Evolutionary conservation across 1,140 invertebrate species (phyloP).

Genomic region (Trichogramma pretiosum): DNA sequence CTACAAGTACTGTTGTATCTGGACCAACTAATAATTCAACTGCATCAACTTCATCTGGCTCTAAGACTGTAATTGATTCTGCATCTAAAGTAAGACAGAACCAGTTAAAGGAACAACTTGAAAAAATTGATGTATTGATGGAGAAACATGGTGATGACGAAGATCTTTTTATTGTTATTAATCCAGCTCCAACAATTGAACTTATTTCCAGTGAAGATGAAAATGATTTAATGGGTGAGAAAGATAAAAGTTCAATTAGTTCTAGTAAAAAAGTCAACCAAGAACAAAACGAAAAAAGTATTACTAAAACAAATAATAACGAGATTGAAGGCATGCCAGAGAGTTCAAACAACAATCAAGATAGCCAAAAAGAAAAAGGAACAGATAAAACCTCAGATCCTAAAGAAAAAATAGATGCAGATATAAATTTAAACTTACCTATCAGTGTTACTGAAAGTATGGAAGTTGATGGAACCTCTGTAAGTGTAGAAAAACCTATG

Average conservation of each 20-base stretch:
- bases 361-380: neutral
- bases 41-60: conserved; percentile 1
- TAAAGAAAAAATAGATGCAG: conserved; percentile 12
- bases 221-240: too few relatives aligned
- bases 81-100: conserved; percentile 20
- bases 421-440: conserved; percentile 12
- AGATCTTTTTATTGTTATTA: conserved; percentile 40
- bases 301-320: conserved; percentile 12
- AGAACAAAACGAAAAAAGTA: conserved; percentile 9
- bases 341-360: neutral
- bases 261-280: conserved; percentile 25
- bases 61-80: conserved; percentile 16
- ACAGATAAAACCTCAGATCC: neutral
- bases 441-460: conserved; percentile 7
- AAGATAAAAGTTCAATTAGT: neutral
- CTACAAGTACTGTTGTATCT: conserved; percentile 2
- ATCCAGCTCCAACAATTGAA: conserved; percentile 40
- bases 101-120: conserved; percentile 25
- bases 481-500: neutral
- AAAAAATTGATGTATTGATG: conserved; percentile 29
- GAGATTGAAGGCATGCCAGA: neutral
- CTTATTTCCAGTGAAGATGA: conserved; percentile 40
- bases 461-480: neutral
- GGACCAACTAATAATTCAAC: neutral
- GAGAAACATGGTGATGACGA: conserved; percentile 36